Base-by-base conservation (phyloP, 1,140 invertebrate genomes). In the Drosophila kanapiae region DNA sequence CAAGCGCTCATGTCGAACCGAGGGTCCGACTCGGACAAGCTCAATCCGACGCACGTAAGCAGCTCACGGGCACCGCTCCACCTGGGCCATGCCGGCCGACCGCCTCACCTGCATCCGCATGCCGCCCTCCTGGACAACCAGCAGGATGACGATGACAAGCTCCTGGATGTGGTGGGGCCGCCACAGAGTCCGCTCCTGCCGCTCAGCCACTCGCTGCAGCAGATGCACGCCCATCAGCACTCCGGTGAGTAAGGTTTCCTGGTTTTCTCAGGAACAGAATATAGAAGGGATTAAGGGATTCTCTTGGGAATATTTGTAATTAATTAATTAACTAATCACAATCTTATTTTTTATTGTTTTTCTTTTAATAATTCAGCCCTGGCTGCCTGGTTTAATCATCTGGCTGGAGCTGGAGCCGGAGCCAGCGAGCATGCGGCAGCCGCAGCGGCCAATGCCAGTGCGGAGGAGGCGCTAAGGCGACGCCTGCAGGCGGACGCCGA, bases 141-240 rank as follows among this genome's bases (percentile, higher is more conserved):
- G 49, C 92, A 96, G 92, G 96, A 96, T 80, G 95, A 96, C 82
- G 97, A 98, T 38, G 97, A 98, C 90, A 96, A 97, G 82, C 95
- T 97, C 31, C 94, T 98, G 77, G 97, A 98, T 92, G 97, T 98
- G 3, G 97, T 98, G 0, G 97, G 97, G 0, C 97, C 97, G 23
- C 94, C 94, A 16, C 96, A 96, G 75, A 96, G 96, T 80, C 96
- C 96, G 0, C 94, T 96, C 33, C 95, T 96, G 11, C 94, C 94
- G 7, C 88, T 94, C 37, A 94, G 90, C 64, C 91, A 93, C 62
- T 93, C 92, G 82, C 75, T 93, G 59, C 92, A 92, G 59, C 92
- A 93, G 53, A 92, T 93, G 91, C 92, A 92, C 61, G 90, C 91
- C 48, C 90, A 92, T 59, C 91, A 91, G 70, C 92, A 93, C 45